Evolutionary conservation across 2,113 vertebrate genomes (phyloP), one percentile per base, ranked within the genome.

Genomic region (Alligator sinensis): DNA sequence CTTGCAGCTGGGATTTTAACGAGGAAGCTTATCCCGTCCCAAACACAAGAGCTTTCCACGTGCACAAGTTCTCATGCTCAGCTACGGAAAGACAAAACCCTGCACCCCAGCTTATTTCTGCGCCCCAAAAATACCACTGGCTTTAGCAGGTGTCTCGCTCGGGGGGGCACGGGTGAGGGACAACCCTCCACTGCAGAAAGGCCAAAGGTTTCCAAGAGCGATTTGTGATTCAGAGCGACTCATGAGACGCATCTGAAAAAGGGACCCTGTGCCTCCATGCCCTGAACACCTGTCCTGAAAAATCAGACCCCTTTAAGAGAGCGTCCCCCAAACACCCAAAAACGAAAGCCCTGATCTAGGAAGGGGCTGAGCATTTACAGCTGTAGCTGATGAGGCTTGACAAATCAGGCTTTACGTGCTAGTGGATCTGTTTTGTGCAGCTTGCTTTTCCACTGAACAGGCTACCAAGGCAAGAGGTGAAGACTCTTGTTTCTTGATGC

Each of bases 21-120:
- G 90, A 90, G 22, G 17, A 70, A 55, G 85, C 82, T 88, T 38
- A 92, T 84, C 81, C 58, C 1, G 83, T 79, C 86, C 87, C 70
- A 87, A 94, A 47, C 27, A 27, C 72, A 17, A 63, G 16, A 5
- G 83, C 81, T 81, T 77, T 27, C 77, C 55, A 0, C 0, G 12
- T 47, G 0, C 14, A 30, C 4, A 10, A 38, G 64, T 4, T 93
- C 79, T 77, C 1, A 61, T 47, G 47, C 47, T 47, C 47, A 47
- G 47, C 47, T 47, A 80, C 27, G 10, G 8, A 17, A 60, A 92
- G 21, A 28, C 17, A 70, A 34, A 34, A 9, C 30, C 25, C 70
- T 4, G 0, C 11, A 5, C 27, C 21, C 14, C 58, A 14, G 7
- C 70, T 86, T 91, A 82, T 34, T 70, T 16, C 86, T 47, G 24